Evolutionary conservation across 2,797 vertebrate genomes (phyloP).

Genomic region (Phylloscopus collybita): DNA sequence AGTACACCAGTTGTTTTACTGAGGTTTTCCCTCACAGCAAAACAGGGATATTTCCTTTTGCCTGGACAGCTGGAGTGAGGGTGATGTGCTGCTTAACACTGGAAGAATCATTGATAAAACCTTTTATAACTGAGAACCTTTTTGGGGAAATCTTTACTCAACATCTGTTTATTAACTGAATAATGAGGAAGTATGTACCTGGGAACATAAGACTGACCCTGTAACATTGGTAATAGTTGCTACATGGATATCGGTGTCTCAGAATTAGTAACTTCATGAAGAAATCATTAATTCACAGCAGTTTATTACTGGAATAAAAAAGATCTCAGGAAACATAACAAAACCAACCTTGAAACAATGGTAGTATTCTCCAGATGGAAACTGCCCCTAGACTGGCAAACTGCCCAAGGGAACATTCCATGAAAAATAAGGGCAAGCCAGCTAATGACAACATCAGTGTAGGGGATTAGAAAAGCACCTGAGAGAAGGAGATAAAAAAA

Average conservation of each 20-base stretch:
- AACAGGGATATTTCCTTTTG: not conserved
- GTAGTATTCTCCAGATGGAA: conserved; percentile 79
- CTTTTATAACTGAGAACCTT: not conserved
- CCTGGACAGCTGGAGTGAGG: not conserved
- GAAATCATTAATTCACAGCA: not conserved
- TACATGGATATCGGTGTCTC: fast-evolving
- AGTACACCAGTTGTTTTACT: not conserved
- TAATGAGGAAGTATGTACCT: not conserved
- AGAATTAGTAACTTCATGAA: not conserved
- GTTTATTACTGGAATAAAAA: not conserved
- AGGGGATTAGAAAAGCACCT: conserved; percentile 85
- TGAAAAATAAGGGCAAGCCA: conserved; percentile 82
- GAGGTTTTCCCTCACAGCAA: not conserved
- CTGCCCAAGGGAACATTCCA: conserved; percentile 84
- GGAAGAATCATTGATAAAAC: not conserved
- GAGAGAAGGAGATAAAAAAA: not conserved
- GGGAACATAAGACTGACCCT: not conserved
- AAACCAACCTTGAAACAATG: conserved; percentile 82
- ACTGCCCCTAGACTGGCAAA: conserved; percentile 82
- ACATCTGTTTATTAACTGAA: not conserved
- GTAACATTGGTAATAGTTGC: not conserved
- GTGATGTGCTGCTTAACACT: not conserved
- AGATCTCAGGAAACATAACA: not conserved
- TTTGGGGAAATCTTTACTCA: not conserved
- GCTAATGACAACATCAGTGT: conserved; percentile 79